Evolutionary conservation across 2,113 vertebrate genomes (phyloP), one percentile per base, ranked within the genome.

Genomic region (Pteropus alecto): DNA sequence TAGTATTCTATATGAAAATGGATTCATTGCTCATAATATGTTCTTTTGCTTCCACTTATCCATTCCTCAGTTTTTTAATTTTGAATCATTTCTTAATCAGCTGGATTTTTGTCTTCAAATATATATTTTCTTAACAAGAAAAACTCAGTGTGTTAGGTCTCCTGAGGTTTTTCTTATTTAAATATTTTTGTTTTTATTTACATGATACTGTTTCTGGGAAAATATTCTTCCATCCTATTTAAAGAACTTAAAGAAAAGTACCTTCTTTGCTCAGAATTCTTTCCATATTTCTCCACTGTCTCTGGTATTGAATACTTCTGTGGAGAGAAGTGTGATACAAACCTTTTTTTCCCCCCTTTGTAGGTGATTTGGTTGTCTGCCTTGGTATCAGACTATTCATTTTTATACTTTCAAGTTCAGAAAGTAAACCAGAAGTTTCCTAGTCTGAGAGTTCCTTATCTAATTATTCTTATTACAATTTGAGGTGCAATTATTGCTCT

Each of bases 401-500:
- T 94, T 92, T 90, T 68, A 87, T 68, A 94, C 58, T 94, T 94
- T 58, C 30, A 65, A 70, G 51, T 81, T 81, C 28, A 84, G 28
- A 70, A 82, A 90, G 11, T 38, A 33, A 41, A 81, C 22, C 21
- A 71, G 60, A 93, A 28, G 38, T 65, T 85, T 70, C 60, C 58
- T 83, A 35, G 63, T 30, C 56, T 65, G 7, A 84, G n/a, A 28
- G 67, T 86, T 93, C 71, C 71, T 77, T 81, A 91, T 67, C 51
- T 77, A 87, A 92, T 90, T 76, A 94, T 95, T 79, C 60, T 84
- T n/a, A 81, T 68, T 28, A 68, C 43, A 87, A 63, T 68, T 67
- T 93, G 84, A 91, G 10, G 3, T 76, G 48, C 8, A 21, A 38
- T 81, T n/a, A 78, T 83, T 74, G 48, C 51, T 93, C n/a, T 96